Evolutionary conservation across 2,888 invertebrate genomes (phyloP).

Genomic region (Trissoscelio sp.): DNA sequence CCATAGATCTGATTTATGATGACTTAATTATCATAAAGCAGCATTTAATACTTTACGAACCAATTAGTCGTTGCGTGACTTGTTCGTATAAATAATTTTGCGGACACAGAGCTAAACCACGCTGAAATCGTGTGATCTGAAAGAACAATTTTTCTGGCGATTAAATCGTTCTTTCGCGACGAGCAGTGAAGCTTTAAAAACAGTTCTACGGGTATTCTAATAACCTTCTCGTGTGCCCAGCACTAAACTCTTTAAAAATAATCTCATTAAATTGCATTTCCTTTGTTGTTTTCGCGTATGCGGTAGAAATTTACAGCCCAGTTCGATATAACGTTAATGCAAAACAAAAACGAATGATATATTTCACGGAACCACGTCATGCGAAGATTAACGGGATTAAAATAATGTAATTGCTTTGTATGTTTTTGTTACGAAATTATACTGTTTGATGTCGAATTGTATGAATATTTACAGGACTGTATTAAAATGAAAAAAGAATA

Average conservation of each 20-base stretch:
- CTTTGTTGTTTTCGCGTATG: constrained; percentile 24
- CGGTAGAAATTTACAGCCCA: constrained; percentile 20
- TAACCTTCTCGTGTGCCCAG: constrained; percentile 38
- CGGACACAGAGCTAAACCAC: constrained; percentile 45
- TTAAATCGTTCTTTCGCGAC: constrained; percentile 66
- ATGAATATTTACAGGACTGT: constrained; percentile 24
- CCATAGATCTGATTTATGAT: constrained; percentile 66
- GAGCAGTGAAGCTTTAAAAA: constrained; percentile 55
- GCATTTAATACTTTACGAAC: constrained; percentile 67
- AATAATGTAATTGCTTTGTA: constrained; percentile 33
- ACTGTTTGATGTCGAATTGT: not conserved
- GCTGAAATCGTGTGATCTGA: constrained; percentile 61
- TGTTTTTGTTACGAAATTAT: constrained; percentile 12
- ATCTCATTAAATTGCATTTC: constrained; percentile 34
- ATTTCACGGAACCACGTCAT: constrained; percentile 15
- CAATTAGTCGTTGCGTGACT: constrained; percentile 69
- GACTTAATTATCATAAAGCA: constrained; percentile 70
- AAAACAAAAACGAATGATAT: constrained; percentile 34
- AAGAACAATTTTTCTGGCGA: constrained; percentile 65
- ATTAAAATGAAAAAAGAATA: too few relatives aligned
- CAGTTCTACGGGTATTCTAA: constrained; percentile 56
- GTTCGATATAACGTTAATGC: constrained; percentile 30
- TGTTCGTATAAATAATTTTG: constrained; percentile 65
- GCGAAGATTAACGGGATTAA: constrained; percentile 23
- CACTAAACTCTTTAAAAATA: constrained; percentile 42